Percentiles rank a stretch among this genome's conserved stretches.
Evolutionary conservation across 2,797 vertebrate species (phyloP).

Genomic region (Thunnus albacares): DNA sequence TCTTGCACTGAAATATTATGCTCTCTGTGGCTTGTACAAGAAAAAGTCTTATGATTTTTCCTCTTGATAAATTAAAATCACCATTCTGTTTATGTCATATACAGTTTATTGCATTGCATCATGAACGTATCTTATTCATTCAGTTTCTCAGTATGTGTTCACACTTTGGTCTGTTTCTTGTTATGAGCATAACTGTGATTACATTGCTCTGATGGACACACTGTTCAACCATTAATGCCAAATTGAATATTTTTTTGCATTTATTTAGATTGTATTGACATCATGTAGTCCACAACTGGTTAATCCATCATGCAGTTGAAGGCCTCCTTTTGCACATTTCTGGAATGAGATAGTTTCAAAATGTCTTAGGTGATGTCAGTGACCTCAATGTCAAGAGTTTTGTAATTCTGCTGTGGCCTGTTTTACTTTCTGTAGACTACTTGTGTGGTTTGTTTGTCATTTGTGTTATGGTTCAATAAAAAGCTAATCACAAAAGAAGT

Average conservation of each 20-base stretch:
- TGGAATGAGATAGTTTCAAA: background rate
- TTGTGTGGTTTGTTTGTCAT: no score
- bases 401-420: no score
- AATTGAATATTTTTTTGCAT: no score
- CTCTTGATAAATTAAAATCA: background rate
- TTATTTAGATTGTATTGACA: background rate
- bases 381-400: no score
- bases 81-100: background rate
- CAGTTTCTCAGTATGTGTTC: background rate
- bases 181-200: no score
- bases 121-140: background rate
- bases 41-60: background rate
- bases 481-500: no score
- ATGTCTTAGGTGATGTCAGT: background rate
- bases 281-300: background rate
- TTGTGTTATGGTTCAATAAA: no score
- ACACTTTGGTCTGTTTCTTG: no score
- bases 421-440: no score
- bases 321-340: background rate
- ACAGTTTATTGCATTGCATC: background rate
- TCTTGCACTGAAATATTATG: conserved; percentile 42
- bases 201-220: no score
- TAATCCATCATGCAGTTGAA: background rate
- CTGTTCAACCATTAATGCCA: no score
- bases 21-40: conserved; percentile 33